phyloP scores from a whole-genome alignment of 1,140 invertebrate species.

The Calephelis virginiensis region DNA sequence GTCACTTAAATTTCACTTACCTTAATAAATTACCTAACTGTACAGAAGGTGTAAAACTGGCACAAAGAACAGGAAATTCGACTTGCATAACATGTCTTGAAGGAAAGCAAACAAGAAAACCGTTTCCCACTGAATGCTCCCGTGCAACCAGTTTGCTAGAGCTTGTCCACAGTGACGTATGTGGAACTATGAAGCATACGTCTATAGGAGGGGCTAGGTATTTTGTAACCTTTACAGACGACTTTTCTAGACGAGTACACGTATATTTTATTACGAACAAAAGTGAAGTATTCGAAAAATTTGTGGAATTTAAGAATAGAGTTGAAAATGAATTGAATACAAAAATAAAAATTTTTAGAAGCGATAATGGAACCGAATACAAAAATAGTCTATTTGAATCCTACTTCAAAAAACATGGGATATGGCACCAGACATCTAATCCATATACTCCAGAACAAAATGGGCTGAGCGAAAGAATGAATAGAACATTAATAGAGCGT shows the following conservation, averaged over 20 bases:
- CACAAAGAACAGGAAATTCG: conserved; percentile 23
- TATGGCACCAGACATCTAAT: no score
- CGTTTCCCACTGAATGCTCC: no score
- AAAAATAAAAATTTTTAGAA: no score
- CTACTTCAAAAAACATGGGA: no score
- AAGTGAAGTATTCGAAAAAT: conserved; percentile 48
- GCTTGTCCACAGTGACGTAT: conserved; percentile 59
- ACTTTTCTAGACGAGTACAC: conserved; percentile 47
- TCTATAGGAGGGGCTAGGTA: conserved; percentile 52
- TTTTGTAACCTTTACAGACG: conserved; percentile 62
- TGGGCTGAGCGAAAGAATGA: no score
- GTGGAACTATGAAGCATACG: conserved; percentile 48
- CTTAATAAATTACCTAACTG: conserved; percentile 23
- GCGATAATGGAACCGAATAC: no score
- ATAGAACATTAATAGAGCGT: no score
- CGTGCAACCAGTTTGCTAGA: conserved; percentile 32
- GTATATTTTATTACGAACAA: conserved; percentile 65
- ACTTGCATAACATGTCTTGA: conserved; percentile 41
- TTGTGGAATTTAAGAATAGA: no score
- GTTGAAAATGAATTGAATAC: no score
- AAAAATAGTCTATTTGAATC: no score
- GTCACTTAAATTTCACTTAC: conserved; percentile 33
- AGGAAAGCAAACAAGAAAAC: conserved; percentile 32
- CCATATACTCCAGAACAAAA: no score
- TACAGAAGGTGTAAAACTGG: conserved; percentile 29